A percentile compares a stretch with the other conserved stretches of the same genome.
phyloP scores from a whole-genome alignment of 2,113 vertebrate species.

The Miniopterus natalensis region DNA sequence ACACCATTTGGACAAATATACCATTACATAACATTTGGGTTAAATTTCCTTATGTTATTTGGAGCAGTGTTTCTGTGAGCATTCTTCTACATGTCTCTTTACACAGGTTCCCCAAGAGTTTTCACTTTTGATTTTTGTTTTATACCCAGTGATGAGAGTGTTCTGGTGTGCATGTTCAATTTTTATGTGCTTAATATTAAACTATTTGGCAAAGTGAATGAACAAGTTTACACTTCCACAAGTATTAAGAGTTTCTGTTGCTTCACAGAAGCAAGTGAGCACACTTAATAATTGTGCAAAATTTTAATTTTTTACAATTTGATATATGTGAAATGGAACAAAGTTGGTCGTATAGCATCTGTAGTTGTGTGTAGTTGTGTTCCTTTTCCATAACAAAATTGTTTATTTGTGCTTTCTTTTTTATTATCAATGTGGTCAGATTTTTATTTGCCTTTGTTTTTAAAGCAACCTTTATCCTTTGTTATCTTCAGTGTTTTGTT shows the following conservation, averaged over 20 bases:
- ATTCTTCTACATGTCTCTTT: neutral
- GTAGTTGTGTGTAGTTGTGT: neutral
- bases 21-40: neutral
- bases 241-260: neutral
- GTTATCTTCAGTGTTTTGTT: neutral
- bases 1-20: neutral
- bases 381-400: neutral
- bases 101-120: neutral
- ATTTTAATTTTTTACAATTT: slow-evolving; percentile 1
- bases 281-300: neutral
- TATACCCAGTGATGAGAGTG: neutral
- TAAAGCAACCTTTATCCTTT: neutral
- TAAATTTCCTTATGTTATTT: neutral
- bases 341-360: neutral
- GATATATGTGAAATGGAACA: neutral
- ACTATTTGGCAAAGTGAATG: neutral
- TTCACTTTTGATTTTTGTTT: neutral
- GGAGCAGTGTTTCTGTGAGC: neutral
- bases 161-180: neutral
- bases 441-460: neutral
- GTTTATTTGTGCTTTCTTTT: neutral
- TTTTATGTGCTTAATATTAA: neutral
- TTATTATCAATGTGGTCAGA: neutral
- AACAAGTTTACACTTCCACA: neutral
- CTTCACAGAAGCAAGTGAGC: neutral